A percentile compares a stretch with the other conserved stretches of the same genome.
Evolutionary conservation across 2,113 vertebrate genomes (phyloP).

Genomic region (Clarias macrocephalus): DNA sequence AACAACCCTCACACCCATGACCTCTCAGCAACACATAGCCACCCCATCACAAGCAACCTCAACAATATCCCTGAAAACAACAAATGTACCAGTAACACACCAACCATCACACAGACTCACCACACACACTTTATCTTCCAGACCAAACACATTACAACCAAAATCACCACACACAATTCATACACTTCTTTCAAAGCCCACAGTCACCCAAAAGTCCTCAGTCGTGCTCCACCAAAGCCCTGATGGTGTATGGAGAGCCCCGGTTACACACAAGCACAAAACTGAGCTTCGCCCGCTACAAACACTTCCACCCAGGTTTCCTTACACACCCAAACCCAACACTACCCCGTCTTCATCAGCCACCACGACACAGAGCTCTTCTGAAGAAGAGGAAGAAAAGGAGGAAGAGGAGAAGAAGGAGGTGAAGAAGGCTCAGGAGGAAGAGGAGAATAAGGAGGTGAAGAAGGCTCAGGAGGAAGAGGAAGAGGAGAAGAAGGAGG

Average conservation of each 20-base stretch:
- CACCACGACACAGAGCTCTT: not conserved
- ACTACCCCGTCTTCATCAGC: not conserved
- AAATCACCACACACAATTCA: not conserved
- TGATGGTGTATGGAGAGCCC: not conserved
- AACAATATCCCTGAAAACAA: not conserved
- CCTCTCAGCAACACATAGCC: not conserved
- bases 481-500: not conserved
- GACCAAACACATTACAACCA: not conserved
- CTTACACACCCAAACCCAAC: not conserved
- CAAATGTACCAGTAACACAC: not conserved
- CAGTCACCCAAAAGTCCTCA: not conserved
- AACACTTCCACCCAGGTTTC: not conserved
- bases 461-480: constrained; percentile 6
- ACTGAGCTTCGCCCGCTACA: not conserved
- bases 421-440: not conserved
- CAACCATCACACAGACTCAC: constrained; percentile 11
- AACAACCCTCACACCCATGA: not conserved
- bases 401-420: not conserved
- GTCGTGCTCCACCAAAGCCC: not conserved
- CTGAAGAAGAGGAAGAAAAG: constrained; percentile 44
- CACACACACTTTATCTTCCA: not conserved
- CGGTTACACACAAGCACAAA: not conserved
- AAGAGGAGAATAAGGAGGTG: not conserved
- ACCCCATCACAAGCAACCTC: not conserved
- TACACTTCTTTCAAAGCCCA: not conserved